Base-by-base conservation (phyloP, 1,140 invertebrate species). In the Agrypnia vestita region DNA sequence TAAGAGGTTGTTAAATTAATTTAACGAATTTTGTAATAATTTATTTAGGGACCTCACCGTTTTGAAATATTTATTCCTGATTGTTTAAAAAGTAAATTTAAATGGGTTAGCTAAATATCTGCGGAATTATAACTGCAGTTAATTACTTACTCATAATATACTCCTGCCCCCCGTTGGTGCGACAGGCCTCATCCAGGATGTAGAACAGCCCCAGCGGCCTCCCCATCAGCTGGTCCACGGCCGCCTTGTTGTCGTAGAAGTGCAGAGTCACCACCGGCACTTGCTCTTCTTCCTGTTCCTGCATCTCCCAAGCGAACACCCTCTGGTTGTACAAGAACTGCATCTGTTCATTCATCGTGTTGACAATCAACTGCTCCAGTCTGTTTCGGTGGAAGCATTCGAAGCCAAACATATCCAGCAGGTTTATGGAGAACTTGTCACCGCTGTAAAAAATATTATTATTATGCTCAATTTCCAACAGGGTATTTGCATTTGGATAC, bases 341-440 rank as follows among this genome's bases (percentile, higher is more conserved):
- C 81, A 98, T 90, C 86, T 97, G 95, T 85, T 97, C 95, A 84
- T 97, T 97, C 79, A 96, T 92, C 1, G 95, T 94, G 84, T 98
- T 98, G 0, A 97, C 93, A 76, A 96, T 93, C 0, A 97, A 89
- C 86, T 98, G 96, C 82, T 97, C 96, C 71, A 97, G 89, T 76
- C 93, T 92, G 87, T 98, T 98, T 82, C 94, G 91, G 82, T 94
- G 91, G 85, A 95, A 97, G 85, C 96, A 97, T 89, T 98, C 97
- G 84, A 98, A 97, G 1, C 97, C 97, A 86, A 95, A 97, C 84
- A 96, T 92, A 85, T 98, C 97, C 80, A 97, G 86, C 59, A 98
- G 89, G 80, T 93, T 94, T 76, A 97, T 92, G 51, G 92, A 92
- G 85, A 93, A 94, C 85, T 94, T 94, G 82, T 96, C 95, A 21